Base-by-base conservation (phyloP, 2,797 vertebrate species). In the Pseudotriccus pelzelni region DNA sequence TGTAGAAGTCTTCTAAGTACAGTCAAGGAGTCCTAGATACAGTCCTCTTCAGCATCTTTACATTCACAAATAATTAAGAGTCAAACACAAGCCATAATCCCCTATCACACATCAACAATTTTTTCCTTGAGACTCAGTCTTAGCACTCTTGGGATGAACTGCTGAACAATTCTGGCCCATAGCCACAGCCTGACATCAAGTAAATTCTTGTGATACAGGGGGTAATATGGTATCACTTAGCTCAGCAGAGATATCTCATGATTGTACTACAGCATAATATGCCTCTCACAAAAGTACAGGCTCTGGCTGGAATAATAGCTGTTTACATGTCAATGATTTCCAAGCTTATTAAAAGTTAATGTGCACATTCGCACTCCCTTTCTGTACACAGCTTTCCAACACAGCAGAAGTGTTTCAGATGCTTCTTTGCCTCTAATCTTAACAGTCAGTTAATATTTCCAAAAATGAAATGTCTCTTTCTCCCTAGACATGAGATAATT, bases 341-440 rank as follows among this genome's bases (percentile, higher is more conserved):
- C 73, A 89, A 66, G 66, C 82, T 86, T 68, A 89, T 91, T 94
- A 88, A 92, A 96, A 95, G 77, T 95, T 87, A 94, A 91, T 60
- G 59, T 83, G 94, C 87, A 39, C 60, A 53, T 87, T 89, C 2
- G 2, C 63, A 59, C 34, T 59, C 67, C 70, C 73, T 82, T 75
- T 81, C 47, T 50, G 74, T 69, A 73, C 14, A 37, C 43, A 58
- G 88, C 84, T 84, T 67, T 92, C 49, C 92, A 88, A 58, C 49
- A 80, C 50, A 81, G 56, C 46, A 86, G 30, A 90, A 90, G 83
- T 10, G 24, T 20, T 78, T 89, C 84, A 70, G 67, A 69, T 47
- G 55, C 36, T 82, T 56, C 63, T 73, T 59, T 47, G 32, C 78
- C 72, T 89, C 47, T 83, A 82, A 82, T 68, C 49, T 67, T n/a